Conservation (phyloP, 1,140 invertebrate species). For the Aphelinus atriplicis region DNA sequence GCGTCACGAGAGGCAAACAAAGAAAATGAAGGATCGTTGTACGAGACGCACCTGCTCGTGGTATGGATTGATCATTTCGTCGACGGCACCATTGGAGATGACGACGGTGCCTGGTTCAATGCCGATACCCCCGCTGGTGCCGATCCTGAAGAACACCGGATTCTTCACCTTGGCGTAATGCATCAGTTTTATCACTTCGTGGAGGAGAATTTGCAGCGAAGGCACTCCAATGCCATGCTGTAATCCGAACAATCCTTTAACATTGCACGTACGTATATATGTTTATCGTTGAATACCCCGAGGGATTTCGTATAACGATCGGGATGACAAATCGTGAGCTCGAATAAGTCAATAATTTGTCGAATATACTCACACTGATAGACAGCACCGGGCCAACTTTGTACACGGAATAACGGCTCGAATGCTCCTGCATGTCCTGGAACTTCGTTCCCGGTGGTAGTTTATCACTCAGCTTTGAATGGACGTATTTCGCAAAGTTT, state of each 20-base stretch:
- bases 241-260: too few species aligned
- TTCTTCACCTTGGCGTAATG: constrained; percentile 88
- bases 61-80: constrained; percentile 78
- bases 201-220: constrained; percentile 89
- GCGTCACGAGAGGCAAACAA: too few species aligned
- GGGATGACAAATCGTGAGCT: too few species aligned
- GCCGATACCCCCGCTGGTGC: constrained; percentile 92
- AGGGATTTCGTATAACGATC: too few species aligned
- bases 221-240: constrained; percentile 95
- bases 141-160: constrained; percentile 90
- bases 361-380: constrained; percentile 81
- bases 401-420: constrained; percentile 95
- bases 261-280: too few species aligned
- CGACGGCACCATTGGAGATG: constrained; percentile 86
- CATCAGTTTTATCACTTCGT: constrained; percentile 94
- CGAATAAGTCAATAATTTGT: too few species aligned
- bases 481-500: constrained; percentile 90
- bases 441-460: constrained; percentile 86
- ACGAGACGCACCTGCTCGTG: constrained; percentile 70
- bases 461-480: constrained; percentile 88
- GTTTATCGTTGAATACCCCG: too few species aligned
- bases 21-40: too few species aligned
- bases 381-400: constrained; percentile 94
- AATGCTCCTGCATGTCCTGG: constrained; percentile 88
- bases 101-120: constrained; percentile 88